Percentiles rank a stretch among this genome's conserved stretches.
phyloP scores from a whole-genome alignment of 2,113 vertebrate species.

The Bolborhynchus lineola region DNA sequence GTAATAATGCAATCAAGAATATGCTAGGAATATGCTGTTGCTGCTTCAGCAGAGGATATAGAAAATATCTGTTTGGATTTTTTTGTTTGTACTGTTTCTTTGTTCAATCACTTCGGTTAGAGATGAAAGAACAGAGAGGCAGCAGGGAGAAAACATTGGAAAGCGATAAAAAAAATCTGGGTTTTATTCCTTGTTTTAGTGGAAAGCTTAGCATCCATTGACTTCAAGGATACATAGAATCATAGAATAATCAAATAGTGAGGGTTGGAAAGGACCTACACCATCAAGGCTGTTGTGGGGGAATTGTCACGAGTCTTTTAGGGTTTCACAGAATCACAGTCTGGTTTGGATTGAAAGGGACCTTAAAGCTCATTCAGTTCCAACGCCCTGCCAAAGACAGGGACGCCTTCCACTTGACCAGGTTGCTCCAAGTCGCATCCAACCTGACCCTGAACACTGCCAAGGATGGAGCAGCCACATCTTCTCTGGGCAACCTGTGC shows the following conservation, averaged over 20 bases:
- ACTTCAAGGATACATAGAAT: background rate
- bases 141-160: background rate
- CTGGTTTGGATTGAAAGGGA: background rate
- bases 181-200: background rate
- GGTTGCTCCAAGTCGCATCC: background rate
- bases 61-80: rapidly evolving
- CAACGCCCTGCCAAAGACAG: background rate
- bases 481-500: background rate
- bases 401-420: background rate
- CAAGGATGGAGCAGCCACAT: background rate
- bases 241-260: too few species aligned
- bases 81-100: background rate
- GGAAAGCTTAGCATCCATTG: background rate
- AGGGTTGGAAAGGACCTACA: too few species aligned
- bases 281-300: background rate
- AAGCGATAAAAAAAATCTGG: background rate
- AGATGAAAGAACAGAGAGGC: background rate
- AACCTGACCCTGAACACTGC: background rate
- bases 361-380: background rate
- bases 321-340: background rate
- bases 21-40: background rate
- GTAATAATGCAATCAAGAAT: background rate
- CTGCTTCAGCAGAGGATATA: background rate
- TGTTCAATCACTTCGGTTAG: background rate
- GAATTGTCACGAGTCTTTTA: background rate